Conservation (phyloP, 2,888 invertebrate species). For the Arge pagana region DNA sequence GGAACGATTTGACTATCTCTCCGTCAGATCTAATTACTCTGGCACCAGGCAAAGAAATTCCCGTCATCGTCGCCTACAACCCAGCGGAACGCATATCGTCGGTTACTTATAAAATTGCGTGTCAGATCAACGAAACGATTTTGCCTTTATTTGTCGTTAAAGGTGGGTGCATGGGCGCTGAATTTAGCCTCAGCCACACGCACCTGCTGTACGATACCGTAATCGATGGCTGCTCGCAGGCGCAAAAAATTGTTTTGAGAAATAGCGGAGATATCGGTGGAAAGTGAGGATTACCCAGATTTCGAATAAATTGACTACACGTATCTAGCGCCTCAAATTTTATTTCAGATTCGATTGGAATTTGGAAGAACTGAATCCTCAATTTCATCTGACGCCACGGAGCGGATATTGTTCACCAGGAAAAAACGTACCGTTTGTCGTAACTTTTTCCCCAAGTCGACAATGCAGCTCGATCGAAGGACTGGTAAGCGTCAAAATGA, state of each 20-base stretch:
- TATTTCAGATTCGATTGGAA: slow-evolving; percentile 62
- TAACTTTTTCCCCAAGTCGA: slow-evolving; percentile 65
- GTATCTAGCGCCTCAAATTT: slow-evolving; percentile 4
- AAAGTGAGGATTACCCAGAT: slow-evolving; percentile 58
- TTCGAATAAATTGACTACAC: slow-evolving; percentile 8
- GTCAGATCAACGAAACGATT: slow-evolving; percentile 59
- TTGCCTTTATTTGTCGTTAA: slow-evolving; percentile 61
- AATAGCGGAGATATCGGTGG: slow-evolving; percentile 65
- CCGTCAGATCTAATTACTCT: slow-evolving; percentile 47
- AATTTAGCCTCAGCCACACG: slow-evolving; percentile 60
- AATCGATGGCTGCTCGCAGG: slow-evolving; percentile 57
- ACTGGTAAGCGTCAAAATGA: slow-evolving; percentile 53
- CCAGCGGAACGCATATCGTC: slow-evolving; percentile 48
- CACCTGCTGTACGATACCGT: slow-evolving; percentile 63
- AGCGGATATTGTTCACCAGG: slow-evolving; percentile 69
- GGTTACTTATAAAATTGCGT: slow-evolving; percentile 58
- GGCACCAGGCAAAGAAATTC: slow-evolving; percentile 46
- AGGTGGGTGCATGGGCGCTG: slow-evolving; percentile 61
- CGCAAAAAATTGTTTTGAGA: slow-evolving; percentile 58
- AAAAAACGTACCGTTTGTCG: slow-evolving; percentile 67
- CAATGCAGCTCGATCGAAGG: slow-evolving; percentile 52
- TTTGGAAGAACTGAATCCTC: slow-evolving; percentile 54
- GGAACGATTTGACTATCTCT: slow-evolving; percentile 42
- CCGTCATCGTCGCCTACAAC: slow-evolving; percentile 51
- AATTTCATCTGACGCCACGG: slow-evolving; percentile 66